Evolutionary conservation across 2,797 vertebrate genomes (phyloP), one percentile per base, ranked within the genome.

Genomic region (Peromyscus eremicus): DNA sequence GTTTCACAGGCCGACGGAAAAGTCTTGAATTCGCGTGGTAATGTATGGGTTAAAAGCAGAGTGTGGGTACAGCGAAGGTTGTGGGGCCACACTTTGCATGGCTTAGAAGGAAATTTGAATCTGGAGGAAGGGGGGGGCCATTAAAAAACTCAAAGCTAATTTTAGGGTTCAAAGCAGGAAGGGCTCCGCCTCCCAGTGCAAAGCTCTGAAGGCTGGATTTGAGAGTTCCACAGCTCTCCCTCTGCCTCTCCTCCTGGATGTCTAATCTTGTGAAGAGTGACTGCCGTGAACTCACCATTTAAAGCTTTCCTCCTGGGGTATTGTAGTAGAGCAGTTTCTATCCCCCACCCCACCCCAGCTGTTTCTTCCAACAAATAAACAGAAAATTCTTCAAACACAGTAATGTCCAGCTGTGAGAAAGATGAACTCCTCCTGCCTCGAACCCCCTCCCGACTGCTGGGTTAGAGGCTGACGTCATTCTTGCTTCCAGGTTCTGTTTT

Each of bases 21-120:
- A 68, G 60, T 2, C 12, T 29, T 85, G 29, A 77, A 81, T 60
- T 70, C 32, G 52, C 14, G 16, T 77, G 27, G 4, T 49, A 8
- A 52, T 70, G 13, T 32, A 8, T 21, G 83, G 82, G 66, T 92
- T 85, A 17, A 62, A 93, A 93, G 92, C 32, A 49, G 25, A 4
- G 7, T 40, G 11, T 23, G 23, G 5, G 73, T 27, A n/a, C 37
- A 49, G 40, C 57, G n/a, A 90, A 80, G 21, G 6, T 25, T 21
- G 29, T 8, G 81, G 77, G 70, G 23, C 37, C 81, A 89, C 21
- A 52, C 17, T 81, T 93, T 87, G 57, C 70, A 71, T 86, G 29
- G 73, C 13, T 91, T 89, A 46, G 64, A 89, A 94, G 55, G 49
- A 93, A 73, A 75, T 94, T 71, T 97, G 46, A 94, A 90, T 97